Conservation (phyloP, 2,113 vertebrate genomes). For the Salminus brasiliensis region DNA sequence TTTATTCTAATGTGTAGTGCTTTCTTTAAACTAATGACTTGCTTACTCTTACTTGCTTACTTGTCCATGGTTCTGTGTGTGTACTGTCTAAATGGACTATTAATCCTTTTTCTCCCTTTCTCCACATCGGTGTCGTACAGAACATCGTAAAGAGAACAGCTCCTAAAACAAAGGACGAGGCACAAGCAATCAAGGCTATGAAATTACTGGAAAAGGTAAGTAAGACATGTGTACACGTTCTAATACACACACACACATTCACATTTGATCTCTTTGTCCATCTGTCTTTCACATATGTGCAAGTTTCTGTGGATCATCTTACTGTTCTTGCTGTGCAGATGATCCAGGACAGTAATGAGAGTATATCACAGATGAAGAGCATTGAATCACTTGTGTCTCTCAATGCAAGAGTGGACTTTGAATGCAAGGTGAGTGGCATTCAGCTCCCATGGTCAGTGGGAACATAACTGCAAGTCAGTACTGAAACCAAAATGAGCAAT, state of each 20-base stretch:
- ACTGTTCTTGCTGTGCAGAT: conserved; percentile 72
- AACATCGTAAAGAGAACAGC: conserved; percentile 93
- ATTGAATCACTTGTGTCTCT: conserved; percentile 93
- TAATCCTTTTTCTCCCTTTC: conserved; percentile 10
- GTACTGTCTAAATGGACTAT: neutral
- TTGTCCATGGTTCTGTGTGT: neutral
- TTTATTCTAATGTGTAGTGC: too few relatives aligned
- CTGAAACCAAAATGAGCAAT: neutral
- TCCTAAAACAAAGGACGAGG: conserved; percentile 83
- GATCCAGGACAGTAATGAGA: conserved; percentile 93
- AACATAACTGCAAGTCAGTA: neutral
- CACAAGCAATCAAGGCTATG: conserved; percentile 87
- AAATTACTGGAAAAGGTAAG: conserved; percentile 88
- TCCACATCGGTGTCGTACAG: conserved; percentile 65
- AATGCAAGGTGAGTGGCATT: conserved; percentile 85
- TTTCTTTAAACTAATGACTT: too few relatives aligned
- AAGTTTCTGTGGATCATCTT: neutral
- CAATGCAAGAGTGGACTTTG: conserved; percentile 93
- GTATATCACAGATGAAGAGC: conserved; percentile 91
- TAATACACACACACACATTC: neutral
- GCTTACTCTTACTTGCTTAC: too few relatives aligned
- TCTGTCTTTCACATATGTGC: neutral
- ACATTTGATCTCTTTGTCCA: neutral
- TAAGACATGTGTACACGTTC: neutral
- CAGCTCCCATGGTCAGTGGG: neutral